Conservation (phyloP, 1,140 invertebrate genomes). For the Microvelia longipes region DNA sequence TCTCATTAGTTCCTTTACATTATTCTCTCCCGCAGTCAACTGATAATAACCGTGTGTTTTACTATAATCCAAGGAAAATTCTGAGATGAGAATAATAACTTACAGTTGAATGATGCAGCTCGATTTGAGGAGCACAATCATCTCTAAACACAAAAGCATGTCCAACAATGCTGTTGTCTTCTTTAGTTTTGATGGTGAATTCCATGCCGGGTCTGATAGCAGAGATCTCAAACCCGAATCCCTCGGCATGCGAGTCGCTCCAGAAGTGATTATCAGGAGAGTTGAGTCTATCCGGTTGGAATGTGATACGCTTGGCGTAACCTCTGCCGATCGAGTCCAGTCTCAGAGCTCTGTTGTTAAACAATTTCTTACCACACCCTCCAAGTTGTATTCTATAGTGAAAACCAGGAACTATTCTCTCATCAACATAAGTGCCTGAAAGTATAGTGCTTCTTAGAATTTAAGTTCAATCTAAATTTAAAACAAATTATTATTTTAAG, state of each 20-base stretch:
- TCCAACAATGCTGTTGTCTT: constrained; percentile 39
- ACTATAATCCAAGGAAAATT: too few relatives aligned
- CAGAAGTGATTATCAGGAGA: constrained; percentile 53
- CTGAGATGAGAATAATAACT: too few relatives aligned
- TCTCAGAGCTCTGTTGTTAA: constrained; percentile 43
- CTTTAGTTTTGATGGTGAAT: constrained; percentile 39
- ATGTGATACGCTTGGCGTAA: constrained; percentile 59
- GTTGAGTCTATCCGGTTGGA: constrained; percentile 47
- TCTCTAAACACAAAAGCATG: constrained; percentile 45
- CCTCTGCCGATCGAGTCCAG: constrained; percentile 53
- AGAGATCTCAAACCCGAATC: constrained; percentile 48
- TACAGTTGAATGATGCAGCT: constrained; percentile 42
- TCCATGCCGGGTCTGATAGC: constrained; percentile 47
- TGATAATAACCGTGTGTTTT: too few relatives aligned
- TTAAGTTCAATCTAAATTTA: background rate
- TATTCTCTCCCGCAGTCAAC: too few relatives aligned
- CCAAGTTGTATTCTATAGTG: constrained; percentile 50
- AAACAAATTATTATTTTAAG: too few relatives aligned
- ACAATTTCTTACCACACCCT: constrained; percentile 37
- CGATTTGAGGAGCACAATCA: constrained; percentile 40
- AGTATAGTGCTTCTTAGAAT: constrained; percentile 11
- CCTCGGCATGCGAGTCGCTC: constrained; percentile 60
- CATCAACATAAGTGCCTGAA: constrained; percentile 55
- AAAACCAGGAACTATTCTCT: constrained; percentile 55
- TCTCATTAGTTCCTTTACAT: too few relatives aligned